phyloP scores from a whole-genome alignment of 2,113 vertebrate species.

The Hypanus sabinus region DNA sequence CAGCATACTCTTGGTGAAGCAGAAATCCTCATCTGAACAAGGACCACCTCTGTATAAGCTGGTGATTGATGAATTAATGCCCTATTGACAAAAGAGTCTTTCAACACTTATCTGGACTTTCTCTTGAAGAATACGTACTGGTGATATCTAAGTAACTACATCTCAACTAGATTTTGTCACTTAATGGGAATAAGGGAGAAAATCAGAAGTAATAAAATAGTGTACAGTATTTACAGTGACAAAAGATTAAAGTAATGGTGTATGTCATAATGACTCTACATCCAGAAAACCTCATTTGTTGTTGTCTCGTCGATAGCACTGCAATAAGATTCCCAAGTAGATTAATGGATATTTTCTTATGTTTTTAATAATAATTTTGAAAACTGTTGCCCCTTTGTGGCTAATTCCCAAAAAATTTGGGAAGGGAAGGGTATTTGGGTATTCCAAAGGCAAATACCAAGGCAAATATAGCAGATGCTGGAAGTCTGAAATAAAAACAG shows the following conservation, averaged over 20 bases:
- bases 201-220: background rate
- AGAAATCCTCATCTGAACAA: background rate
- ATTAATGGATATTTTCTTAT: slow-evolving; percentile 24
- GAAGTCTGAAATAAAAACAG: no score
- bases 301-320: background rate
- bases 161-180: background rate
- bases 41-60: background rate
- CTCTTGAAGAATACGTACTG: background rate
- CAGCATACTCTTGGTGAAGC: background rate
- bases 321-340: background rate
- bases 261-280: background rate
- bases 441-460: no score
- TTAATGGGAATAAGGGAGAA: background rate
- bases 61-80: background rate
- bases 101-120: background rate
- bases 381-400: background rate
- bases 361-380: background rate
- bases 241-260: background rate
- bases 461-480: no score
- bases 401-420: no score
- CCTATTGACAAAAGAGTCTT: background rate
- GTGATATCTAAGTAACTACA: background rate
- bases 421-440: no score
- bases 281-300: background rate
- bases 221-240: background rate